Conservation (phyloP, 2,797 vertebrate genomes). For the Lateolabrax maculatus region DNA sequence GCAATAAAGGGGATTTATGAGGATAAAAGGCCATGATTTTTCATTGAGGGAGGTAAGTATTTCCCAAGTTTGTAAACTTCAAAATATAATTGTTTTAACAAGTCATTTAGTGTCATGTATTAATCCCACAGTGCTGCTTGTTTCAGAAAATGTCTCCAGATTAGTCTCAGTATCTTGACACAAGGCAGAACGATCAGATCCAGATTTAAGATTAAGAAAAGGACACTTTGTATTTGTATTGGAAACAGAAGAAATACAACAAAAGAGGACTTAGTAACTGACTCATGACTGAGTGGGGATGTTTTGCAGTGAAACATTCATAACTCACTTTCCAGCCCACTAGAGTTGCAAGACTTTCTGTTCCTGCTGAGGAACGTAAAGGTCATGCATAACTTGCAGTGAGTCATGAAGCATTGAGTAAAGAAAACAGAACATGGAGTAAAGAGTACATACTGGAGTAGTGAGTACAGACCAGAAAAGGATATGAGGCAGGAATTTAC, state of each 20-base stretch:
- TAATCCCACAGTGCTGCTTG: neutral
- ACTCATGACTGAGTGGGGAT: slow-evolving; percentile 34
- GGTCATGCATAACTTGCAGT: slow-evolving; percentile 59
- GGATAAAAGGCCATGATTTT: neutral
- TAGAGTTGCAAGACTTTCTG: slow-evolving; percentile 37
- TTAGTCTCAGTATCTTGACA: neutral
- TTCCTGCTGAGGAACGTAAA: slow-evolving; percentile 52
- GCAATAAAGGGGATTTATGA: neutral
- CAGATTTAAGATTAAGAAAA: neutral
- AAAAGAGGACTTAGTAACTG: neutral
- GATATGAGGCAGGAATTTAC: neutral
- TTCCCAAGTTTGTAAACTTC: neutral
- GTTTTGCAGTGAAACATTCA: slow-evolving; percentile 4
- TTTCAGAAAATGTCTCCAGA: neutral
- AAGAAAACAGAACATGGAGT: slow-evolving; percentile 13
- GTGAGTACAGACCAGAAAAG: neutral
- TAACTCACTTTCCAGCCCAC: slow-evolving; percentile 46
- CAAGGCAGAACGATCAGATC: neutral
- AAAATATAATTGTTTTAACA: neutral
- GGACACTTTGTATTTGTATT: neutral
- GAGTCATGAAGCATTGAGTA: slow-evolving; percentile 43
- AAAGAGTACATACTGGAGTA: neutral
- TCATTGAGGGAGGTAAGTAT: neutral
- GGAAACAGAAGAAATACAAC: neutral
- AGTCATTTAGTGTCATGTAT: neutral